Conservation (phyloP, 2,888 invertebrate species). For the Amphimallon solstitiale region DNA sequence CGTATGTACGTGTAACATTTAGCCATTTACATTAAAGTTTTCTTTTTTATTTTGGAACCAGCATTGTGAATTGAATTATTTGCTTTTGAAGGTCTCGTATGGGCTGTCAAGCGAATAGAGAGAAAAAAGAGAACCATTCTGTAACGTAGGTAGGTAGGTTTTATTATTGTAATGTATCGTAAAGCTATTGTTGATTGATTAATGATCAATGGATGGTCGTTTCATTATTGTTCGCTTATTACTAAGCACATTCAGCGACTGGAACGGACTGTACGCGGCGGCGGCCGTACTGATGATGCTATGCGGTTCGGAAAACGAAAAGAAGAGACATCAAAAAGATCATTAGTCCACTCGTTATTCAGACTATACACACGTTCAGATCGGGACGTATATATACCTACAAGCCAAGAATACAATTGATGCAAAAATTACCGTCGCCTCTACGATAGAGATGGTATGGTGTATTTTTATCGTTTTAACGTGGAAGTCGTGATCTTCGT, state of each 20-base stretch:
- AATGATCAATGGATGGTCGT: constrained; percentile 41
- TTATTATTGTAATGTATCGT: constrained; percentile 38
- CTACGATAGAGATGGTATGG: too few species aligned
- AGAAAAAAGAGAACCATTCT: constrained; percentile 22
- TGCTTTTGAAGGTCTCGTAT: constrained; percentile 24
- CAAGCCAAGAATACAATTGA: too few species aligned
- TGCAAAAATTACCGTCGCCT: too few species aligned
- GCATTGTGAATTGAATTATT: constrained; percentile 18
- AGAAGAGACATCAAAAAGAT: neutral
- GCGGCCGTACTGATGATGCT: constrained; percentile 9
- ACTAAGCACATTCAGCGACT: constrained; percentile 36
- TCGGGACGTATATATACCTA: too few species aligned
- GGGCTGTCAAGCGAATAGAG: constrained; percentile 17
- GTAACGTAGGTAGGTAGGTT: constrained; percentile 32
- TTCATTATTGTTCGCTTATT: constrained; percentile 40
- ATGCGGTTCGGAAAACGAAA: neutral
- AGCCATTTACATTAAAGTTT: too few species aligned
- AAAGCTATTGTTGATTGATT: constrained; percentile 41
- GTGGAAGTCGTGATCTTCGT: too few species aligned
- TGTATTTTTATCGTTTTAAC: too few species aligned
- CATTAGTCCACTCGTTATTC: neutral
- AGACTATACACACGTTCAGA: too few species aligned
- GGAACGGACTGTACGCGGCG: constrained; percentile 27
- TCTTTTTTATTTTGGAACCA: too few species aligned
- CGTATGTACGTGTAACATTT: too few species aligned